These are phyloP conservation scores for Ispidina lecontei DNA, from an alignment of 2,797 vertebrate species.

Conservation along the genomic window DNA sequence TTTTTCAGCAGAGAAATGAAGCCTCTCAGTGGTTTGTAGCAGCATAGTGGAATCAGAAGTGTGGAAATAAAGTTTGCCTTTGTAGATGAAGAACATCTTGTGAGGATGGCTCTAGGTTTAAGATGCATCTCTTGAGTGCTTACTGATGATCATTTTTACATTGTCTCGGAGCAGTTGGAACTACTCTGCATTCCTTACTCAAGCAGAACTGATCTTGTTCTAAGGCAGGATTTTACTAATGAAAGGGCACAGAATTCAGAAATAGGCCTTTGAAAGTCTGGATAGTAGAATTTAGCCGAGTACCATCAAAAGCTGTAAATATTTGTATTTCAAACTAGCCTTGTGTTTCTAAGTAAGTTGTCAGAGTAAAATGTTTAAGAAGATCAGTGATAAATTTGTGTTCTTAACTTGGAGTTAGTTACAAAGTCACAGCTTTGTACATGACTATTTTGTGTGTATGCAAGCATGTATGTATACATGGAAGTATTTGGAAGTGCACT, in stretches of 20 bases:
- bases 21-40: not conserved
- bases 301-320: not conserved
- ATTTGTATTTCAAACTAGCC: not conserved
- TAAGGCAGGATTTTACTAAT: not conserved
- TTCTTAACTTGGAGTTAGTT: not conserved
- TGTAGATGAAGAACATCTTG: conserved; percentile 1
- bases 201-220: not conserved
- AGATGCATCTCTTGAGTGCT: not conserved
- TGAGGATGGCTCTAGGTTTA: not conserved
- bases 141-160: not conserved
- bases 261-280: conserved; percentile 7
- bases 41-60: not conserved
- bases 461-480: not conserved
- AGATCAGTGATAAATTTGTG: not conserved
- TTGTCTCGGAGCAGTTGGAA: not conserved
- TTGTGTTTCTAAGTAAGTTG: not conserved
- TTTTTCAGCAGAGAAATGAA: conserved; percentile 5
- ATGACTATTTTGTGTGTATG: not conserved
- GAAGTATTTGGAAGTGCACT: not conserved
- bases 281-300: not conserved
- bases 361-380: not conserved
- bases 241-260: not conserved
- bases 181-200: not conserved
- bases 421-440: not conserved
- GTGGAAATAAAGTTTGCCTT: not conserved